Evolutionary conservation across 2,888 invertebrate species (phyloP).

Genomic region (Troides helena): DNA sequence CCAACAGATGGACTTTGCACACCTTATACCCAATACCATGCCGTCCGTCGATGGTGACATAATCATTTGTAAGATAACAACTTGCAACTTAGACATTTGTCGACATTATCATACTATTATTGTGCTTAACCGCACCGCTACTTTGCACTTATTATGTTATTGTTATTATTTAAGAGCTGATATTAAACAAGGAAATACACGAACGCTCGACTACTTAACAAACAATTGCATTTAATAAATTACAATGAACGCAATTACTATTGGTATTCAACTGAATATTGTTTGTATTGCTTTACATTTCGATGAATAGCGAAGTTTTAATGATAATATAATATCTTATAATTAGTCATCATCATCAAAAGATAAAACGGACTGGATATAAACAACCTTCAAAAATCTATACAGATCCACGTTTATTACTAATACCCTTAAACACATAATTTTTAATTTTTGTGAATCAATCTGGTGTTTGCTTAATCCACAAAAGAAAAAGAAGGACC

Average conservation of each 20-base stretch:
- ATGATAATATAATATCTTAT: too few species aligned
- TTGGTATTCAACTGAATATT: neutral
- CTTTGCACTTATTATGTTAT: slow-evolving; percentile 22
- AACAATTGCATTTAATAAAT: neutral
- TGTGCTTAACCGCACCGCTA: slow-evolving; percentile 9
- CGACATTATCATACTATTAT: slow-evolving; percentile 36
- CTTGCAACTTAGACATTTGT: slow-evolving; percentile 38
- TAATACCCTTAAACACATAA: too few species aligned
- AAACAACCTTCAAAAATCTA: too few species aligned
- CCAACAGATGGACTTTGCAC: neutral
- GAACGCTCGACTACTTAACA: neutral
- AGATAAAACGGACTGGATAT: too few species aligned
- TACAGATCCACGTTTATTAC: too few species aligned
- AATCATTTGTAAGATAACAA: slow-evolving; percentile 34
- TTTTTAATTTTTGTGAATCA: too few species aligned
- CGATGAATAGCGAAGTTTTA: too few species aligned
- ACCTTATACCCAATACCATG: neutral
- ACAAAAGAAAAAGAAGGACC: too few species aligned
- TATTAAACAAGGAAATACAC: slow-evolving; percentile 18
- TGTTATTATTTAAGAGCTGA: slow-evolving; percentile 1
- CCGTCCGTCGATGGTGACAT: slow-evolving; percentile 1
- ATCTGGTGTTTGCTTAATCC: too few species aligned
- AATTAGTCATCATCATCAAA: too few species aligned
- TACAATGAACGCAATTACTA: neutral
- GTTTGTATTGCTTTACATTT: neutral